Base-by-base conservation (phyloP, 1,140 invertebrate species). In the Paraescarpia echinospica region DNA sequence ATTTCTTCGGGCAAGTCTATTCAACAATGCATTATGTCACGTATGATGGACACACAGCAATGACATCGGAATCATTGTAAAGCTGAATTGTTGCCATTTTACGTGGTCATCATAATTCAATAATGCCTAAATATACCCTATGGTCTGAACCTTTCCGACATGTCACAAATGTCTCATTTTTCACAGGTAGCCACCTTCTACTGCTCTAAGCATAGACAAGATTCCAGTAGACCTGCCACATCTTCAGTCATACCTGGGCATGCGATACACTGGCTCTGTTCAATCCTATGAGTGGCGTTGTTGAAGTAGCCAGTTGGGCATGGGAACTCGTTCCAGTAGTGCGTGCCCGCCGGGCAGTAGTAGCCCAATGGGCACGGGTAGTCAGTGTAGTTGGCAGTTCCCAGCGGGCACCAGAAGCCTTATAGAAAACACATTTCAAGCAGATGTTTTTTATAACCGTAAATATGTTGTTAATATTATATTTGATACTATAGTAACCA, bases 391-490 rank as follows among this genome's bases (percentile, higher is more conserved):
- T 95, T 95, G 77, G 94, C 92, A 27, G 95, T 95, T n/a, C 92
- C 94, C 41, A 94, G 93, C 89, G 94, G 94, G 93, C 95, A 96
- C 93, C 94, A 96, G 92, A 95, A 95, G 22, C 95, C 95, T 95
- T 92, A 31, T 91, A 48, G 27, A 77, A 89, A 93, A 90, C 33
- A 90, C 35, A 90, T 90, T 33, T 77, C 59, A 77, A 27, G 14
- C 59, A 77, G 14, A 6, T 4, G 4, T 77, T 77, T 31, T 77
- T 77, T 77, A 27, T 14, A 77, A 41, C 4, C 12, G 12, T 41
- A 12, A 41, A 12, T 41, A 41, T 41, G 41, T 41, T 41, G 41
- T 6, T 41, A 12, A 4, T 41, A 41, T 12, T 41, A 41, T 41
- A 12, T 41, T 41, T 41, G 41, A 6, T 12, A 41, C 4, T 41